A percentile compares a stretch with the other conserved stretches of the same genome.
phyloP scores from a whole-genome alignment of 2,113 vertebrate genomes.

The Cephalopterus ornatus region DNA sequence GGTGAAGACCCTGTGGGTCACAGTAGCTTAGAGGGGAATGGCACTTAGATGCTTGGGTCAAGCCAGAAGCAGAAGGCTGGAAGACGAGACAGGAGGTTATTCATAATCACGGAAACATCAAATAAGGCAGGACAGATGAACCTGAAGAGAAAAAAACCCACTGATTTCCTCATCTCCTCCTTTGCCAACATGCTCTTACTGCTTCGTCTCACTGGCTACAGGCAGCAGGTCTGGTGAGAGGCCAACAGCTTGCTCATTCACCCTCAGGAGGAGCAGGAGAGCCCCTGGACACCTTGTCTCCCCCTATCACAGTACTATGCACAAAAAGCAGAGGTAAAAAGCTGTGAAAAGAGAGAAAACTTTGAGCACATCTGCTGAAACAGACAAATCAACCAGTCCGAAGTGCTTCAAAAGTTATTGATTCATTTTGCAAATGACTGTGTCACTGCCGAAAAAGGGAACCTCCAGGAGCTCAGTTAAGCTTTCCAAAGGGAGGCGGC shows the following conservation, averaged over 20 bases:
- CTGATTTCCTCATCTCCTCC: background rate
- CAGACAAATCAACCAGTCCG: background rate
- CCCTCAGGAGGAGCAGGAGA: background rate
- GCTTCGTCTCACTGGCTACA: background rate
- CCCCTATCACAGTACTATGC: background rate
- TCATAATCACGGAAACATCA: background rate
- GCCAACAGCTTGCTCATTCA: background rate
- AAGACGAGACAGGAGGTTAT: background rate
- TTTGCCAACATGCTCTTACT: background rate
- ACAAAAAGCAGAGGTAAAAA: background rate
- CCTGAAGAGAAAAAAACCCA: background rate
- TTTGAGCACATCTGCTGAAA: background rate
- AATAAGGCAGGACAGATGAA: background rate
- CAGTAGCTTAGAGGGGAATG: background rate
- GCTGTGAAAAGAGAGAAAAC: background rate
- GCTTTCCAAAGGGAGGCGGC: background rate
- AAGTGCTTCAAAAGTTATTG: background rate
- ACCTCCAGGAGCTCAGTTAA: background rate
- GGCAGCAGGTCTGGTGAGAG: background rate
- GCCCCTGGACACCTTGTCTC: background rate
- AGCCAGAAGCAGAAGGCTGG: background rate
- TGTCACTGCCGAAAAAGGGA: accelerated
- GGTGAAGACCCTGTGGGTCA: background rate
- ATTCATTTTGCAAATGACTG: background rate
- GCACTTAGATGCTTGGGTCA: background rate